phyloP scores from a whole-genome alignment of 2,113 vertebrate genomes.

The Typhlomys cinereus region DNA sequence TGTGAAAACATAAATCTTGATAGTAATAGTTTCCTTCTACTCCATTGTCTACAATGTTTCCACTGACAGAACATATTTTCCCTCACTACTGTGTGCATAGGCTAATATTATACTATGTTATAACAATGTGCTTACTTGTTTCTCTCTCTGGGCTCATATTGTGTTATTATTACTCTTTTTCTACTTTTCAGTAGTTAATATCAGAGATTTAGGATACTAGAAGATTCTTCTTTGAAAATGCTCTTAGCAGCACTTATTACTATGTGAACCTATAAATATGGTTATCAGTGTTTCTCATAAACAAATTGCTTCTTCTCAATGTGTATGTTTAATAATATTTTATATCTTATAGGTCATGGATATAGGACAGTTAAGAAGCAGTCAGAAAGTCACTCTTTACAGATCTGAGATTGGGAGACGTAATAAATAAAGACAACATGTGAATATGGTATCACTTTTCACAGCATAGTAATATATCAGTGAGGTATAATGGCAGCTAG shows the following conservation, averaged over 20 bases:
- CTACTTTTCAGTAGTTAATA: background rate
- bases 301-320: background rate
- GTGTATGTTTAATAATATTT: background rate
- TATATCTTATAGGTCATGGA: background rate
- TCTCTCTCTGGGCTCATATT: accelerated
- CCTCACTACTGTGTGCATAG: background rate
- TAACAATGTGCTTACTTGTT: background rate
- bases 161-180: background rate
- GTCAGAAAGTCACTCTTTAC: background rate
- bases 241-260: background rate
- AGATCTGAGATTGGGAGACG: accelerated
- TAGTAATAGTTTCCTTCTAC: background rate
- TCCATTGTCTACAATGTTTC: background rate
- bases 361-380: background rate
- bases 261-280: background rate
- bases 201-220: background rate
- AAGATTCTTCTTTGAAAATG: background rate
- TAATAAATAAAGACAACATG: background rate
- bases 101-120: background rate
- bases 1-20: background rate
- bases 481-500: background rate
- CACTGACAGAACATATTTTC: background rate
- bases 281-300: background rate
- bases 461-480: background rate
- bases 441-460: background rate